Evolutionary conservation across 2,113 vertebrate species (phyloP), one percentile per base, ranked within the genome.

Genomic region (Speoplatyrhinus poulsoni): DNA sequence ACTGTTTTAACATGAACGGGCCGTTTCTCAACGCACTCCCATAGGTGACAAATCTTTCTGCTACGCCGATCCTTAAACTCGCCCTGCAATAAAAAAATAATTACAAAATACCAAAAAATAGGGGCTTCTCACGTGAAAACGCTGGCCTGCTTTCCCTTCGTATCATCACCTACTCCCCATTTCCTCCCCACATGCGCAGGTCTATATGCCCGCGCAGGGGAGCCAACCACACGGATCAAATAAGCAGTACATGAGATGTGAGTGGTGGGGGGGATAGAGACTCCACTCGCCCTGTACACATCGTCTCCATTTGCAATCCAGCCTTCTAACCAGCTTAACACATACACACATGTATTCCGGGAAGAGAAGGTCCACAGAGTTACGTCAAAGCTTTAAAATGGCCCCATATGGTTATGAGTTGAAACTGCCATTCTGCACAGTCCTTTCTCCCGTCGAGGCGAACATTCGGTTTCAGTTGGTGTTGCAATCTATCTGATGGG

Each of bases 201-300:
- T 78, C 12, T 62, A 75, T 67, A 69, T 60, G 63, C 26, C 68
- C 12, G 60, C 5, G 10, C 54, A 41, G 46, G 55, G 79, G 79
- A 4, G 53, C 65, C 0, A 26, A 26, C 26, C 26, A 26, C 26
- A 26, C 6, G 80, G 72, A 87, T 90, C 88, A 89, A 87, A 90
- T 81, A 69, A 62, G 57, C 4, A 76, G 75, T 81, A 77, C 82
- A 73, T 82, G 83, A 82, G 73, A 72, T 82, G 78, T 68, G 73
- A 73, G 65, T 36, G 3, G 55, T 1, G 54, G 3, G 54, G 16
- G 54, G 13, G n/a, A 2, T 16, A n/a, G 9, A 55, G 0, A 17
- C 89, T 86, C 75, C 82, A 77, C 72, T 76, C 19, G n/a, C 46
- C 62, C 46, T 4, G n/a, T 61, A 50, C 12, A 12, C 46, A 46